Base-by-base conservation (phyloP, 2,888 invertebrate species). In the Hybos culiciformis region DNA sequence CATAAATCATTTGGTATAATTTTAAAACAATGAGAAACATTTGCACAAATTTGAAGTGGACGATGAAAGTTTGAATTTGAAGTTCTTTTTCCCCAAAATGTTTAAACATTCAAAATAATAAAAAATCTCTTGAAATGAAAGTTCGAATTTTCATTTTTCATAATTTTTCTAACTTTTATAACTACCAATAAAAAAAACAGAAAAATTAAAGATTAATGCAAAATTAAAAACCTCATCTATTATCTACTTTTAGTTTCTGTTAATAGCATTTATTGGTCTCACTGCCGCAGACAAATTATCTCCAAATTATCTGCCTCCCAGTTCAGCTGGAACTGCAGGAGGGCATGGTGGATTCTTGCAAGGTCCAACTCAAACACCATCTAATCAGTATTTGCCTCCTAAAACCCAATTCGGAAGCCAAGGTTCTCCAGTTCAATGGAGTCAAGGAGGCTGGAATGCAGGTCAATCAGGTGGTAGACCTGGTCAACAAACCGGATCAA, bases 241-340 rank as follows among this genome's bases (percentile, higher is more conserved):
- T 14, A 33, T 41, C 40, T 45, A 18, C 36, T 50, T 49, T 42
- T 51, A 47, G 53, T 50, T 42, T 47, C 42, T 17, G 50, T 23
- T 45, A 39, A 46, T 46, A 18, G 12, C 53, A 23, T 47, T 56
- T 24, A 47, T 54, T 43, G 53, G 51, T 44, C 48, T 53, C 18
- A 39, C 53, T 24, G 51, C 52, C 14, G 59, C 61, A 1, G 54
- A 50, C 18, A 55, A 57, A 39, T 53, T 59, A 5, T 49, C 57
- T 3, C 55, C 53, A 24, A 57, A 57, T n/a, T 61, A 66, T 45
- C 47, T 64, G 46, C 63, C 62, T 41, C 55, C 56, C 8, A 52
- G 45, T 17, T 53, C 49, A 38, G 51, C 52, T 12, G 50, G 43
- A n/a, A 45, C 52, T 17, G 51, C 52, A 20, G 52, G 53, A 31